phyloP scores from a whole-genome alignment of 2,113 vertebrate species.

The Xiphophorus couchianus region DNA sequence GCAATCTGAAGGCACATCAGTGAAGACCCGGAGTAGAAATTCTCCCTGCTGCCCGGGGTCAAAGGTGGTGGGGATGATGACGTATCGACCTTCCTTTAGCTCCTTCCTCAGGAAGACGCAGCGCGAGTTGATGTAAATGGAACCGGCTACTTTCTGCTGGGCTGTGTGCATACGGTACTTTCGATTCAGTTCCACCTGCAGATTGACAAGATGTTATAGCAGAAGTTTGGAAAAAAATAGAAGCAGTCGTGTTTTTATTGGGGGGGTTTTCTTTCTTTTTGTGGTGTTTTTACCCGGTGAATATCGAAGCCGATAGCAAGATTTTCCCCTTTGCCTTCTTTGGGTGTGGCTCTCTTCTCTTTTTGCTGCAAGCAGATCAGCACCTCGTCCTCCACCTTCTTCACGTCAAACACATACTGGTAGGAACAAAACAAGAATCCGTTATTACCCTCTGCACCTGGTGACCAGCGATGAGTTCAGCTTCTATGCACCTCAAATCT shows the following conservation, averaged over 20 bases:
- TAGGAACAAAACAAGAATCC: neutral
- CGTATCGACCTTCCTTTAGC: conserved; percentile 92
- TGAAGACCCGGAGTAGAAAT: conserved; percentile 94
- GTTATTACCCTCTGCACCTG: conserved; percentile 1
- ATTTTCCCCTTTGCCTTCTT: conserved; percentile 92
- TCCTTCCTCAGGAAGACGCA: conserved; percentile 93
- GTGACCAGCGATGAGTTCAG: no score
- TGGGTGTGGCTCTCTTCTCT: conserved; percentile 87
- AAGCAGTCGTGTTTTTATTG: no score
- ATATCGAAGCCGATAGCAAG: conserved; percentile 97
- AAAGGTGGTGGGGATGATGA: conserved; percentile 96
- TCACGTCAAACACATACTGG: conserved; percentile 96
- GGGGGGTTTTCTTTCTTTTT: neutral
- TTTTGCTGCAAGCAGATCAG: conserved; percentile 94
- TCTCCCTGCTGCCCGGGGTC: conserved; percentile 87
- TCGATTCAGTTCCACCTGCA: conserved; percentile 94
- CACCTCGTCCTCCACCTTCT: conserved; percentile 94
- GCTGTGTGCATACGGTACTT: conserved; percentile 92
- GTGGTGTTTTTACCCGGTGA: conserved; percentile 84
- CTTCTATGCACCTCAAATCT: no score
- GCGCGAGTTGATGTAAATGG: conserved; percentile 97
- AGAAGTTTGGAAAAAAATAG: neutral
- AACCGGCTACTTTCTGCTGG: conserved; percentile 92
- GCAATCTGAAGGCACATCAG: conserved; percentile 93
- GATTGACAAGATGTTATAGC: neutral